These are phyloP conservation scores for Mamestra brassicae DNA, from an alignment of 2,888 invertebrate genomes.

Conservation along the genomic window DNA sequence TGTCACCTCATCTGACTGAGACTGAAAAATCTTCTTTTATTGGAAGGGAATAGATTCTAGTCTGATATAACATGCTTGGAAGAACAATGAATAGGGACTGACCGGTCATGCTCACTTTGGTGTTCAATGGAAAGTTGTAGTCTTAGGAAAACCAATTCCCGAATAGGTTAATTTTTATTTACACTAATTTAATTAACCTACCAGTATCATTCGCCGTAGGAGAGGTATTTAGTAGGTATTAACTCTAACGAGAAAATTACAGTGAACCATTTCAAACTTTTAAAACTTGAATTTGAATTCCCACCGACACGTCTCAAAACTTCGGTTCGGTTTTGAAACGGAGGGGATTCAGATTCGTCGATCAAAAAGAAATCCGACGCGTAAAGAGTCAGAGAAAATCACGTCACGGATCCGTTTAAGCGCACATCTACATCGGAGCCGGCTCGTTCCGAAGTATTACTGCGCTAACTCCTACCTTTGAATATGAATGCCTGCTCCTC, in stretches of 20 bases:
- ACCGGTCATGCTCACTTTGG: neutral
- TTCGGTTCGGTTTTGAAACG: too few species aligned
- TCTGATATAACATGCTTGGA: too few species aligned
- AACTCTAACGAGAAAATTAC: too few species aligned
- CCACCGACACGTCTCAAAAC: neutral
- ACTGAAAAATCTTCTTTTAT: neutral
- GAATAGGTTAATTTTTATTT: neutral
- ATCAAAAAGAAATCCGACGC: neutral
- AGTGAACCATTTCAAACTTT: neutral
- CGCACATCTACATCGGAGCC: neutral
- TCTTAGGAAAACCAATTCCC: neutral
- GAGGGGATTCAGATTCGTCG: too few species aligned
- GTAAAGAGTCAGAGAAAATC: neutral
- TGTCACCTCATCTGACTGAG: neutral
- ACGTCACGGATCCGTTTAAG: neutral
- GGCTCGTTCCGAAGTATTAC: slow-evolving; percentile 6
- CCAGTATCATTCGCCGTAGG: too few species aligned
- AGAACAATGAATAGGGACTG: too few species aligned
- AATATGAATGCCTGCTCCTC: slow-evolving; percentile 41
- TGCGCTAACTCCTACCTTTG: slow-evolving; percentile 17
- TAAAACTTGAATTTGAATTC: neutral
- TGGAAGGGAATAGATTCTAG: neutral
- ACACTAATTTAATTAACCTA: too few species aligned
- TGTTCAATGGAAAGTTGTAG: neutral
- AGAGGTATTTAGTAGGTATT: too few species aligned